Conservation (phyloP, 2,113 vertebrate species). For the Halcyon malimbica region DNA sequence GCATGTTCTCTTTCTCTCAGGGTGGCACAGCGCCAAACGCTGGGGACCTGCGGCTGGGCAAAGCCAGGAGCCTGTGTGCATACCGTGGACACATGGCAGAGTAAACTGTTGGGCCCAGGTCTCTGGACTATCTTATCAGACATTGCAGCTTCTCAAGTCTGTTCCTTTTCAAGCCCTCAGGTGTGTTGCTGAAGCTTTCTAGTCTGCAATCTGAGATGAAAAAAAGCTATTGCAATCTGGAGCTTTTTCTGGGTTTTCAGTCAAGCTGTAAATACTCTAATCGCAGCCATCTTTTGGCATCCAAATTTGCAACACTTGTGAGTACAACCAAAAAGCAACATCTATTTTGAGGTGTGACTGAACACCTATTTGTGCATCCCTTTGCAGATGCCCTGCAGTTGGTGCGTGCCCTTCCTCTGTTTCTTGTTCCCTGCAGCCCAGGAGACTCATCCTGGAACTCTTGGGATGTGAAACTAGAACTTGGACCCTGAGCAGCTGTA, state of each 20-base stretch:
- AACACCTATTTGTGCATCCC: neutral
- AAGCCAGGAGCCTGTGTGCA: neutral
- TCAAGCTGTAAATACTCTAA: neutral
- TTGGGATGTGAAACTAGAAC: neutral
- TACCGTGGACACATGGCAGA: neutral
- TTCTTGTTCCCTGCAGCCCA: neutral
- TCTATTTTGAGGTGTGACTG: neutral
- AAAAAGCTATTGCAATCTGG: neutral
- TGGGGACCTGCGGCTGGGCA: neutral
- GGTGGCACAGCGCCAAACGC: fast-evolving
- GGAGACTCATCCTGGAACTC: neutral
- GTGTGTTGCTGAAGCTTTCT: neutral
- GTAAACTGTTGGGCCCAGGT: neutral
- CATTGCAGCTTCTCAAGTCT: neutral
- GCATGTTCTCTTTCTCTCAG: neutral
- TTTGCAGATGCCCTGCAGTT: neutral
- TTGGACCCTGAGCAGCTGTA: neutral
- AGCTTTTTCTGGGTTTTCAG: neutral
- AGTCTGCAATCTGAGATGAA: neutral
- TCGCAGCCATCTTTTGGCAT: neutral
- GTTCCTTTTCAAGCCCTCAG: neutral
- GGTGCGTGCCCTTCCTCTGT: neutral
- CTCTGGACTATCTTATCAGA: neutral
- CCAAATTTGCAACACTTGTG: neutral
- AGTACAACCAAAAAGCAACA: neutral